Base-by-base conservation (phyloP, 2,888 invertebrate genomes). In the Melieria omissa region DNA sequence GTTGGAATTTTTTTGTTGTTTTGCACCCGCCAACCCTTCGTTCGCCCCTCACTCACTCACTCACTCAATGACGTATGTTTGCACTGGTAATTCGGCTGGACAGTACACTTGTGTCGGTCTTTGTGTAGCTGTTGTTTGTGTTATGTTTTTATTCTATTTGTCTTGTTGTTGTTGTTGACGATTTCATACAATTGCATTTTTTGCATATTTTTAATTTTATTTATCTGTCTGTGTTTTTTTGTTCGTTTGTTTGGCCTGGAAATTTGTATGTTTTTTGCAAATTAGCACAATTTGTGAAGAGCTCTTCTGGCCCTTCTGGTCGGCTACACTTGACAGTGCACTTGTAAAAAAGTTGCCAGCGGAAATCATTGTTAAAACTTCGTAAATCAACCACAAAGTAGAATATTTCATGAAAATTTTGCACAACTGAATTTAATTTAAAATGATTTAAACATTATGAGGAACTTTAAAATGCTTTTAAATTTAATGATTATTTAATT, bases 11-110 rank as follows among this genome's bases (percentile, higher is more conserved):
- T 29, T 3, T 29, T 29, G 29, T 29, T 29, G 2, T 29, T 16
- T 29, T 29, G 1, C 29, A 2, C 29, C 29, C 29, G 29, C 29
- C 29, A 29, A 29, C 29, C 29, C 29, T 46, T 8, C 63, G 9
- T 49, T 12, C 47, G 16, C 52, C 47, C 49, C n/a, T 16, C 63
- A 16, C 41, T 57, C 41, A 29, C 2, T 2, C 29, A 29, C 29
- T 2, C 29, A 29, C 41, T 63, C 10, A 55, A 62, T 62, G 46
- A 68, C 63, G 60, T 70, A 57, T 65, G 63, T 70, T 73, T 69
- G 44, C 52, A 61, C 65, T 62, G 65, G 69, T 65, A 69, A 41
- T 70, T 73, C 66, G 58, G 46, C 57, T n/a, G 12, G 29, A 46
- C 41, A 45, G 46, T 62, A 45, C 47, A 49, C 46, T 63, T 61